These are phyloP conservation scores for Catharus bicknelli DNA, from an alignment of 2,113 vertebrate species.

Conservation along the genomic window DNA sequence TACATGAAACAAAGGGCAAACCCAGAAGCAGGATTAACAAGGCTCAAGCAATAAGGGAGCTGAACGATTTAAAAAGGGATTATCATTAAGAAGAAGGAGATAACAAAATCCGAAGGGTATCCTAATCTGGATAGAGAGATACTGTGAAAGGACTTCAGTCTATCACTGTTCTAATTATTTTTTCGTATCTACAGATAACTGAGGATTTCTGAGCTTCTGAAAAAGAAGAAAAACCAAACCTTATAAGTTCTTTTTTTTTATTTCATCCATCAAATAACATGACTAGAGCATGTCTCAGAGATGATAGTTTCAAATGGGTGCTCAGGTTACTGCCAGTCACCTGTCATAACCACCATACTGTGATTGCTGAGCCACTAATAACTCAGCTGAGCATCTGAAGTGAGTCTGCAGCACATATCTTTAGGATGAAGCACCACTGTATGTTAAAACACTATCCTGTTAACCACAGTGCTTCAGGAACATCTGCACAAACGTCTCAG, in stretches of 20 bases:
- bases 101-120: neutral
- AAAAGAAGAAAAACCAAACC: neutral
- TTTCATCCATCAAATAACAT: neutral
- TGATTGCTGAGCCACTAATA: neutral
- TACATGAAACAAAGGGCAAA: conserved; percentile 33
- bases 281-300: neutral
- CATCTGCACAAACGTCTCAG: neutral
- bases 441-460: neutral
- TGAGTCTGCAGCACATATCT: neutral
- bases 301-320: neutral
- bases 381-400: neutral
- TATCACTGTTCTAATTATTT: neutral
- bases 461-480: neutral
- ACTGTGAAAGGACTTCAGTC: neutral
- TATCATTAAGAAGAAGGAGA: neutral
- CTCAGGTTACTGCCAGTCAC: neutral
- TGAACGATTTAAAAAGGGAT: neutral
- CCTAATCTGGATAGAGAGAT: neutral
- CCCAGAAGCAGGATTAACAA: neutral
- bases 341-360: neutral
- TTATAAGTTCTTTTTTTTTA: neutral
- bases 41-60: neutral
- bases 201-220: neutral
- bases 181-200: neutral
- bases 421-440: neutral